phyloP scores from a whole-genome alignment of 2,888 invertebrate genomes.

The Chalcosyrphus nemorum region DNA sequence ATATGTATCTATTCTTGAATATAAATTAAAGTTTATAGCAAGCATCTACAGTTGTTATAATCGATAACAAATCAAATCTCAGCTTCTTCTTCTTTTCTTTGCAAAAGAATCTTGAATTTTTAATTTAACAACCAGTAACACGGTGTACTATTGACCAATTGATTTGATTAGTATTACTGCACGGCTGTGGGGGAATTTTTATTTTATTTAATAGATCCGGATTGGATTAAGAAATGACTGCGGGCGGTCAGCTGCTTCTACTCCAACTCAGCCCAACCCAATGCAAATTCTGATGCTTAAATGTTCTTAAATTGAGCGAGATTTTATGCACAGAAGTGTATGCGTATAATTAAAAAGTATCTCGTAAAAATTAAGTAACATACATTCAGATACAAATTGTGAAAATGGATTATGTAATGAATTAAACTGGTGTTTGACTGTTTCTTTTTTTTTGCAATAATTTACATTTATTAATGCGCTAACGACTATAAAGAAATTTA shows the following conservation, averaged over 20 bases:
- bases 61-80: neutral
- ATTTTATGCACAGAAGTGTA: neutral
- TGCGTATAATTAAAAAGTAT: neutral
- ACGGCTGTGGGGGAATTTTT: neutral
- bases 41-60: neutral
- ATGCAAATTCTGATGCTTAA: constrained; percentile 1
- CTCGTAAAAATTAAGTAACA: neutral
- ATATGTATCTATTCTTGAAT: neutral
- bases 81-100: neutral
- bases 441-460: neutral
- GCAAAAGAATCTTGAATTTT: neutral
- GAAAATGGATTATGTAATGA: neutral
- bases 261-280: constrained; percentile 12
- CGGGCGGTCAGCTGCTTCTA: neutral
- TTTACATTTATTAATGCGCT: neutral
- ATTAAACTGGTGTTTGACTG: neutral
- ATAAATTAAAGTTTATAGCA: neutral
- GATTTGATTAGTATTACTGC: neutral
- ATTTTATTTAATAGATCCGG: constrained; percentile 14
- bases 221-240: constrained; percentile 12
- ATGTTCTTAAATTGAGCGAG: neutral
- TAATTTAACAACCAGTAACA: neutral
- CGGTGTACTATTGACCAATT: neutral
- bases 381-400: constrained; percentile 6
- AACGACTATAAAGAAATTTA: neutral